Conservation (phyloP, 2,888 invertebrate genomes). For the Oscheius sp. region DNA sequence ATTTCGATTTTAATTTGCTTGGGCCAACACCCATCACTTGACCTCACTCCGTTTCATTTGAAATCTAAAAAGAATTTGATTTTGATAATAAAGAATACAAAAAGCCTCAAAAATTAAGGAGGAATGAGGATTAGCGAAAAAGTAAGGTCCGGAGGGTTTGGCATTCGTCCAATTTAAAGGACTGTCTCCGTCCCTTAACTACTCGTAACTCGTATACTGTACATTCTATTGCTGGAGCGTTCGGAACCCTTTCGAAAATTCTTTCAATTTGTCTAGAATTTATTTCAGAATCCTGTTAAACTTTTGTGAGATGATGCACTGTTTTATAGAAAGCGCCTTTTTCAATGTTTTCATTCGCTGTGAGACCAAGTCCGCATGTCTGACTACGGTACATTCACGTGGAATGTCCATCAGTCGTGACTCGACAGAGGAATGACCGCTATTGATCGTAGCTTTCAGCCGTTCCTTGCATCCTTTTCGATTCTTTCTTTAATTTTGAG, state of each 20-base stretch:
- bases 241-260: not conserved
- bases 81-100: not conserved
- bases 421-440: constrained; percentile 33
- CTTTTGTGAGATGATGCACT: too few relatives aligned
- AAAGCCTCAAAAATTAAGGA: constrained; percentile 1
- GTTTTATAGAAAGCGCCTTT: too few relatives aligned
- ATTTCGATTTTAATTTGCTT: constrained; percentile 5
- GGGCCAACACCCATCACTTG: constrained; percentile 2
- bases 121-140: constrained; percentile 17
- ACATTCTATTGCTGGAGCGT: too few relatives aligned
- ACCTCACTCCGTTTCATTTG: not conserved
- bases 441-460: constrained; percentile 27
- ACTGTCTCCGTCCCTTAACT: too few relatives aligned
- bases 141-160: not conserved
- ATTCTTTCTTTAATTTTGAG: not conserved
- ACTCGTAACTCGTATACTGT: too few relatives aligned
- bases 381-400: constrained; percentile 35
- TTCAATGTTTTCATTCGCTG: not conserved
- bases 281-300: not conserved
- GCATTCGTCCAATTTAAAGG: constrained; percentile 25
- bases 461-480: not conserved
- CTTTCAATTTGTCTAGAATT: not conserved
- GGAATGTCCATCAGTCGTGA: constrained; percentile 36
- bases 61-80: not conserved
- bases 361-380: constrained; percentile 19